A percentile compares a stretch with the other conserved stretches of the same genome.
These are phyloP conservation scores for Trachythela sp. DNA, from an alignment of 64 coral and sea anemone species.

Conservation along the genomic window DNA sequence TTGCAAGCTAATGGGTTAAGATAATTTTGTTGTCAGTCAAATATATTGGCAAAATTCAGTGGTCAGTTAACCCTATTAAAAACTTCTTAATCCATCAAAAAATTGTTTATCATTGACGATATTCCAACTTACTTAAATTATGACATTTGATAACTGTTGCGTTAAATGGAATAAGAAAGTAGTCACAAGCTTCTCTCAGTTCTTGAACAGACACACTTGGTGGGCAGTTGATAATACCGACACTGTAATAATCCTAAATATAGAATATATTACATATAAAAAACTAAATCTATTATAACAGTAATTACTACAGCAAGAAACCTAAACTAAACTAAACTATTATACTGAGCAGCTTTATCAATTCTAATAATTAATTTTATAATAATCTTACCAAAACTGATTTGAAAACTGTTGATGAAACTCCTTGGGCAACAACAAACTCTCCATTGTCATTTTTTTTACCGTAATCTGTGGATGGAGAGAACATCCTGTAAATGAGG, in stretches of 20 bases:
- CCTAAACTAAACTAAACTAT: too few relatives aligned
- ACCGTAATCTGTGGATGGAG: conserved; percentile 79
- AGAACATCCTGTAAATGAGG: conserved; percentile 74
- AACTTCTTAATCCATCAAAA: too few relatives aligned
- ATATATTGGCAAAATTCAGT: too few relatives aligned
- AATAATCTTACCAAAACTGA: conserved; percentile 77
- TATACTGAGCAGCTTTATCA: too few relatives aligned
- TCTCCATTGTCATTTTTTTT: conserved; percentile 89
- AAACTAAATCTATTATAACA: too few relatives aligned
- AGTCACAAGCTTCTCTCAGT: conserved; percentile 91
- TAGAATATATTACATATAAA: background rate
- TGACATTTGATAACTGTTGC: conserved; percentile 85
- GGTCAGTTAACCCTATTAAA: too few relatives aligned
- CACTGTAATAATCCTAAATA: conserved; percentile 88
- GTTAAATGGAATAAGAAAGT: conserved; percentile 93
- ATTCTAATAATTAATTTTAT: too few relatives aligned
- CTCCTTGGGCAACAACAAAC: conserved; percentile 90
- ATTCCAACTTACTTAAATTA: conserved; percentile 75
- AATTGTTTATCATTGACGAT: background rate
- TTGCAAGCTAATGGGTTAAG: too few relatives aligned
- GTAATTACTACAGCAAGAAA: background rate
- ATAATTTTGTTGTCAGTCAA: too few relatives aligned
- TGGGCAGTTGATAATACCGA: conserved; percentile 81
- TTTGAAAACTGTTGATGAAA: conserved; percentile 89
- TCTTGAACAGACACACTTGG: conserved; percentile 94